These are phyloP conservation scores for Notodonta dromedarius DNA, from an alignment of 2,888 invertebrate species.

Conservation along the genomic window DNA sequence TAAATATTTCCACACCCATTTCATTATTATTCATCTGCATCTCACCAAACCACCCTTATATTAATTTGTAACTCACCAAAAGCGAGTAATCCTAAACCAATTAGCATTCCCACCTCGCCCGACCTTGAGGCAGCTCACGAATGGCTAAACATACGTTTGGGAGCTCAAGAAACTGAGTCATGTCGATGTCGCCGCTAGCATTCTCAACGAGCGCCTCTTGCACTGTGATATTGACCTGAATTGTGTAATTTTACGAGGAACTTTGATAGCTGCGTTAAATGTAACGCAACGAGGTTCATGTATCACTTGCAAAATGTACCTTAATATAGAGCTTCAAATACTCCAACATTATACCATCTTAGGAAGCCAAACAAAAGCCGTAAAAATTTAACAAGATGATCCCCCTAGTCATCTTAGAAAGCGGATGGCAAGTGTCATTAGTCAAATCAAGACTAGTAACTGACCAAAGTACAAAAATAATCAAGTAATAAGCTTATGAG, in stretches of 20 bases:
- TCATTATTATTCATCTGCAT: background rate
- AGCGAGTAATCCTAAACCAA: constrained; percentile 27
- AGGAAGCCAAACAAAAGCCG: no score
- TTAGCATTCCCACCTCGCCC: constrained; percentile 64
- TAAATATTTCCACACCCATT: background rate
- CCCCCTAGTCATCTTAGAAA: no score
- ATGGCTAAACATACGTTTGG: constrained; percentile 72
- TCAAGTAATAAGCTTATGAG: no score
- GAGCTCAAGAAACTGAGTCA: constrained; percentile 42
- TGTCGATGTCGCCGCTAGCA: constrained; percentile 37
- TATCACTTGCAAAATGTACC: background rate
- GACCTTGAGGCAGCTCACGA: constrained; percentile 68
- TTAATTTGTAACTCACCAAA: constrained; percentile 9
- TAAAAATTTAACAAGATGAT: no score
- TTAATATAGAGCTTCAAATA: background rate
- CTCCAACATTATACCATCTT: no score
- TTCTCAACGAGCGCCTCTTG: constrained; percentile 49
- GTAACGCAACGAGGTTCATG: constrained; percentile 7
- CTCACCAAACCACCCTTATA: no score
- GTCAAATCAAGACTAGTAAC: no score
- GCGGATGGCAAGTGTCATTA: no score
- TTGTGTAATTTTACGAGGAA: constrained; percentile 63
- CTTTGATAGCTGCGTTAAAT: background rate
- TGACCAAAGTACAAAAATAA: no score
- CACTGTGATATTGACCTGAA: constrained; percentile 71